These are phyloP conservation scores for Elegia similella DNA, from an alignment of 2,888 invertebrate genomes.

Conservation along the genomic window DNA sequence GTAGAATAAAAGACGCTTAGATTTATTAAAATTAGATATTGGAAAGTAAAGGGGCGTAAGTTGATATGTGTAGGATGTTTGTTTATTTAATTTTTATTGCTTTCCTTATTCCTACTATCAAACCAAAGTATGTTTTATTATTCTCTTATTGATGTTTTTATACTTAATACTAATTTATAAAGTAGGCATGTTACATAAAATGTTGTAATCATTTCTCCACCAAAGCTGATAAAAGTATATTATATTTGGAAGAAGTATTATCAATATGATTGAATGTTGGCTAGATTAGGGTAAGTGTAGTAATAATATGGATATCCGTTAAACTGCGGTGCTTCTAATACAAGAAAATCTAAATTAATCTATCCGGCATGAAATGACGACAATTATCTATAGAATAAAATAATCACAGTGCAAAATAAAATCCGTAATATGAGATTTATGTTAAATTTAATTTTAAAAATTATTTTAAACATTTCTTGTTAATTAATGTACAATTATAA, in stretches of 20 bases:
- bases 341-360: neutral
- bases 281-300: neutral
- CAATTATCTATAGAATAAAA: neutral
- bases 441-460: no score
- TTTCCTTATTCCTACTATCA: neutral
- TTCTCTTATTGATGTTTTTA: neutral
- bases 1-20: neutral
- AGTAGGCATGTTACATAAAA: no score
- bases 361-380: neutral
- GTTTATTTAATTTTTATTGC: neutral
- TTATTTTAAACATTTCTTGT: no score
- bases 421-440: no score
- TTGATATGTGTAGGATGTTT: neutral
- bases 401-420: neutral
- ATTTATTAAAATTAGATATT: neutral
- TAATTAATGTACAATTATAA: no score
- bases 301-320: neutral
- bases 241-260: neutral
- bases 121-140: neutral
- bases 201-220: no score
- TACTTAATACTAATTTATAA: no score
- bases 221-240: no score
- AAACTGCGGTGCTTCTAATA: neutral
- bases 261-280: neutral
- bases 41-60: neutral